Percentiles rank a stretch among this genome's conserved stretches.
Evolutionary conservation across 2,888 invertebrate species (phyloP).

Genomic region (Macaria notata): DNA sequence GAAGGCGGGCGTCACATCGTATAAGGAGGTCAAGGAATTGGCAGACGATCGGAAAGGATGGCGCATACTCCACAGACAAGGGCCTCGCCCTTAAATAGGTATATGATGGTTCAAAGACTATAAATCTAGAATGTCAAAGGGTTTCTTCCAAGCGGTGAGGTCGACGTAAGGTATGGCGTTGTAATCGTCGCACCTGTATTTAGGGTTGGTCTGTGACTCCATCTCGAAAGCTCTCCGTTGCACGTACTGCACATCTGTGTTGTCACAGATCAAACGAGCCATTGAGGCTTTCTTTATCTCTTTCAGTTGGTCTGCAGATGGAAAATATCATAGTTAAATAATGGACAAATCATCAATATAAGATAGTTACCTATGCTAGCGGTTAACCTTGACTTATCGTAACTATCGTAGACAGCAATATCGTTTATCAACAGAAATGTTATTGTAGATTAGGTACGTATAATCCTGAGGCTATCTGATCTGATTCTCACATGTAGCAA

Average conservation of each 20-base stretch:
- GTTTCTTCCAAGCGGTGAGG: constrained; percentile 73
- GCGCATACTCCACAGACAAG: no score
- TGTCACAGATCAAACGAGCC: constrained; percentile 91
- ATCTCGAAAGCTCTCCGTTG: constrained; percentile 86
- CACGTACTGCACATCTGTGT: constrained; percentile 85
- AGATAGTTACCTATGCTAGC: no score
- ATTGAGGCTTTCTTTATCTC: constrained; percentile 90
- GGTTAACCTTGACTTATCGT: no score
- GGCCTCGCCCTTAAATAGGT: neutral
- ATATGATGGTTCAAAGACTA: neutral
- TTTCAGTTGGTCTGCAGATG: constrained; percentile 84
- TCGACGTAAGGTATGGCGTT: constrained; percentile 69
- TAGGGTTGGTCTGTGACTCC: constrained; percentile 77
- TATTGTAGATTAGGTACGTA: no score
- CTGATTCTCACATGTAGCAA: no score
- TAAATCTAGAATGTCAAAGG: constrained; percentile 46
- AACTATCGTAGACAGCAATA: no score
- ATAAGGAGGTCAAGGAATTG: no score
- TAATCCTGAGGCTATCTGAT: no score
- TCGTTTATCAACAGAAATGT: no score
- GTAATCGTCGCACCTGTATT: constrained; percentile 62
- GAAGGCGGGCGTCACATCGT: no score
- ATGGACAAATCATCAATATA: no score
- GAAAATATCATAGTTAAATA: neutral
- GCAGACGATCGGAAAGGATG: no score